Evolutionary conservation across 2,797 vertebrate species (phyloP).

Genomic region (Rhinatrema bivittatum): DNA sequence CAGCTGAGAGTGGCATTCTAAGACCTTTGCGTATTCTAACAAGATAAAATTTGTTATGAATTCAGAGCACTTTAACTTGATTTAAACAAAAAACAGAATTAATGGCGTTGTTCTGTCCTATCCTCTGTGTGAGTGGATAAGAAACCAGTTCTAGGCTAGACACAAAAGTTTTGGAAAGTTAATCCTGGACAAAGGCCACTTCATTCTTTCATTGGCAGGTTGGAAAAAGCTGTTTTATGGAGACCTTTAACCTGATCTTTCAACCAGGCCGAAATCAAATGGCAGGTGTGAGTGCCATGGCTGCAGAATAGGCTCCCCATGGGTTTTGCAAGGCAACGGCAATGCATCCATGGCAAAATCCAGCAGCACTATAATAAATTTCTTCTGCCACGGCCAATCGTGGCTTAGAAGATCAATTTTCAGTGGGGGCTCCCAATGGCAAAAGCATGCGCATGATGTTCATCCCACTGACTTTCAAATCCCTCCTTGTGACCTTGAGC

Average conservation of each 20-base stretch:
- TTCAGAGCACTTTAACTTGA: slow-evolving; percentile 36
- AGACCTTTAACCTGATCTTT: slow-evolving; percentile 39
- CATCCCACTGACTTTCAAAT: no score
- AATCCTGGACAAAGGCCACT: slow-evolving; percentile 26
- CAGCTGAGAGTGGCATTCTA: slow-evolving; percentile 41
- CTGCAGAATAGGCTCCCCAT: background rate
- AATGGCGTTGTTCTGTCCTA: slow-evolving; percentile 40
- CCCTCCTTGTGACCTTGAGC: no score
- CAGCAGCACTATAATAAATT: no score
- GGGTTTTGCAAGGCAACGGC: no score
- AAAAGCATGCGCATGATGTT: no score
- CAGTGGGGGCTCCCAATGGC: no score
- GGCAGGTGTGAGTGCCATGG: background rate
- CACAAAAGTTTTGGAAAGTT: slow-evolving; percentile 27
- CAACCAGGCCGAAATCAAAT: slow-evolving; percentile 5
- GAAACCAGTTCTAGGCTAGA: slow-evolving; percentile 47
- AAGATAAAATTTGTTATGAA: slow-evolving; percentile 46
- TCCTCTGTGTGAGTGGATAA: slow-evolving; percentile 20
- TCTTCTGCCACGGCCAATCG: no score
- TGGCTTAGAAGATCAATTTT: no score
- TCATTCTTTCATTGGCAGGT: slow-evolving; percentile 32
- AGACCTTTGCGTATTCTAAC: slow-evolving; percentile 44
- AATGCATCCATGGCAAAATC: no score
- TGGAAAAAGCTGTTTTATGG: no score
- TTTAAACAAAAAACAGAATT: slow-evolving; percentile 45